Conservation (phyloP, 2,797 vertebrate genomes). For the Bryconaethiops microstoma region DNA sequence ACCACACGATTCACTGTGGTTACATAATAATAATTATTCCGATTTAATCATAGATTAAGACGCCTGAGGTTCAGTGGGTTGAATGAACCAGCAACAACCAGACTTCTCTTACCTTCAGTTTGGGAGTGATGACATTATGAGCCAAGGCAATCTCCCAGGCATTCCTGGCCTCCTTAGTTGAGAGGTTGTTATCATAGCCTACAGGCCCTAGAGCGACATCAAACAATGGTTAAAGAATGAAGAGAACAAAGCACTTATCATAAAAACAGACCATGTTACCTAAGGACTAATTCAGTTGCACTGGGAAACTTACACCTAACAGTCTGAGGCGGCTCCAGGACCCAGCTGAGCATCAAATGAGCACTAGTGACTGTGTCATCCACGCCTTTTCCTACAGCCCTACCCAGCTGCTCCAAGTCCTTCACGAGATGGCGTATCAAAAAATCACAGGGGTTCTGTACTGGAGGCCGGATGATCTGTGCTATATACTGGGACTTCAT, state of each 20-base stretch:
- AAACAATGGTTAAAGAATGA: not conserved
- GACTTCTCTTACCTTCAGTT: conserved; percentile 77
- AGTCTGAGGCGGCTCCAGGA: conserved; percentile 63
- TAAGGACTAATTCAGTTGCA: no score
- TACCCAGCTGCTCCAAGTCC: conserved; percentile 82
- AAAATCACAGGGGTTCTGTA: conserved; percentile 72
- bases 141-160: conserved; percentile 82
- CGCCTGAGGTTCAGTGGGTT: not conserved
- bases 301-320: conserved; percentile 73
- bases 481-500: conserved; percentile 62
- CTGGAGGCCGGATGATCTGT: conserved; percentile 81
- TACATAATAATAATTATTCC: not conserved
- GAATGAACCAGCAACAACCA: not conserved
- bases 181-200: conserved; percentile 71
- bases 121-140: conserved; percentile 74
- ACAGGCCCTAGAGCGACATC: conserved; percentile 67
- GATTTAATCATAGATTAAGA: not conserved
- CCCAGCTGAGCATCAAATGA: conserved; percentile 80
- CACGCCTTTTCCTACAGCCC: conserved; percentile 81
- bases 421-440: conserved; percentile 80
- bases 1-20: not conserved
- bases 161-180: conserved; percentile 82
- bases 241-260: not conserved
- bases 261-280: not conserved
- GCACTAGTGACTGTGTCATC: conserved; percentile 80